Evolutionary conservation across 2,888 invertebrate genomes (phyloP), one percentile per base, ranked within the genome.

Genomic region (Magallana nippona): DNA sequence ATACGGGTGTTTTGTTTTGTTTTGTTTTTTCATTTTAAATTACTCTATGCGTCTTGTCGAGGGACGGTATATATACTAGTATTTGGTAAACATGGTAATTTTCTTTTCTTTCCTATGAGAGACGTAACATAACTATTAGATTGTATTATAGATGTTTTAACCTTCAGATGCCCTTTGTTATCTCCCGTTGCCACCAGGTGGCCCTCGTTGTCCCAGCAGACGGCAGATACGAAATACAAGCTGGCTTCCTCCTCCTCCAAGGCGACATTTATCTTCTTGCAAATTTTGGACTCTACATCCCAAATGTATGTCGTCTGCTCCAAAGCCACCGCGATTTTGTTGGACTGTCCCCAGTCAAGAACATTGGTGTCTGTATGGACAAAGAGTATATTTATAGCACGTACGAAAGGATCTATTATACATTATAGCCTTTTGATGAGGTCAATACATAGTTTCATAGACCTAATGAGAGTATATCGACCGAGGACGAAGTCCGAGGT

Each of bases 291-390:
- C 13, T 87, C 87, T 22, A 87, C 88, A 83, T 89, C 86, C 90
- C 90, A 90, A 13, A 90, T 88, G 60, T 88, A 90, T 55, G 89
- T 85, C 1, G 88, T 87, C 62, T 88, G 85, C 78, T 87, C 78
- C 10, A 90, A 84, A 1, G 90, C 88, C 0, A 90, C 89, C 10
- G 89, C 89, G 13, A 90, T 86, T 55, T 87, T 83, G 81, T 90
- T 90, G 15, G 84, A 83, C 1, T 78, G 44, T 22, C 88, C 88
- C 90, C 90, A 90, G 83, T 90, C 90, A 10, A 90, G 81, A 22
- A 90, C 79, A 82, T 90, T 90, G 15, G 90, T 90, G 81, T 89
- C 90, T 90, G 83, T 17, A 79, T 58, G 27, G 32, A 44, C 60
- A 27, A 15, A 79, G 63, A 81, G n/a, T 22, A 79, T 15, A 78